Base-by-base conservation (phyloP, 2,113 vertebrate genomes). In the Cynopterus brachyotis region DNA sequence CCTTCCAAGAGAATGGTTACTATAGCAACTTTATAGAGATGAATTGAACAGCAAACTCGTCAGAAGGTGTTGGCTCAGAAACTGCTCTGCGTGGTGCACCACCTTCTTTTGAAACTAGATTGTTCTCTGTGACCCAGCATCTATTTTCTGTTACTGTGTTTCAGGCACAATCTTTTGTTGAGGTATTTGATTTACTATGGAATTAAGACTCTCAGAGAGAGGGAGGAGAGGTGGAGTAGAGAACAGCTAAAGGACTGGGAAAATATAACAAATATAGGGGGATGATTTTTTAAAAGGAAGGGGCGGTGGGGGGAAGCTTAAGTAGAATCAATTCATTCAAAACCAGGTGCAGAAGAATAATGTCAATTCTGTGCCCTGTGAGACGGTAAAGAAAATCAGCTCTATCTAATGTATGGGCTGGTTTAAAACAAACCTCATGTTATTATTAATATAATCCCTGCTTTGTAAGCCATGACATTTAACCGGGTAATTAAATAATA, bases 401-500 rank as follows among this genome's bases (percentile, higher is more conserved):
- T 95, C 93, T 86, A 89, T 89, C 81, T 72, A 96, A 89, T 76
- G 93, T 83, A 66, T 28, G 40, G 85, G 79, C 73, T 86, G 91
- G 85, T 93, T 97, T 97, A 91, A 97, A 97, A 96, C 83, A 96
- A 98, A 95, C 95, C 88, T 97, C 87, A 73, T 87, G 82, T 88
- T 98, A 96, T 97, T 98, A 95, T 97, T 93, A 97, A 96, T 96
- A 96, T 97, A 97, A 97, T 98, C 97, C 97, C 82, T 96, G 98
- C 97, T 97, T 97, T 97, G 97, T 98, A 97, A 98, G 97, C 73
- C 85, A 79, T 96, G 98, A 91, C 97, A 97, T 97, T 97, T 97
- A 97, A 90, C 97, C 5, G 10, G 75, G 85, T 97, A 97, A 97
- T 97, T 98, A 97, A 97, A 98, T 98, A 97, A 97, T 97, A 97